Conservation (phyloP, 2,888 invertebrate species). For the Criorhina ranunculi region DNA sequence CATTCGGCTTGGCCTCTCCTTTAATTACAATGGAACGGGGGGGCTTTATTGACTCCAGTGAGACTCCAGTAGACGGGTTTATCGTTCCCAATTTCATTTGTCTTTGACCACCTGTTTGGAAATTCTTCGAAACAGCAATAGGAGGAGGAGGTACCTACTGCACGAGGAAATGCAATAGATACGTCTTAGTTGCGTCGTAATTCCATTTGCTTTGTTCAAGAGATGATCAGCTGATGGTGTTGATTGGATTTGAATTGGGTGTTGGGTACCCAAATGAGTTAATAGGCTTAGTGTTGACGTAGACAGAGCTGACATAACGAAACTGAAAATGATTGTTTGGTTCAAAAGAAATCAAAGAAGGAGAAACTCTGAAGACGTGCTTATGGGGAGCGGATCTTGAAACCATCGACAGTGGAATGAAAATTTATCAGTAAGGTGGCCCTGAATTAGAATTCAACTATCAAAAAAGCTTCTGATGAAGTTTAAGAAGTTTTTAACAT, state of each 20-base stretch:
- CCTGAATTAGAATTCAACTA: too few relatives aligned
- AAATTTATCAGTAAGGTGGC: too few relatives aligned
- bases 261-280: not conserved
- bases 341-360: too few relatives aligned
- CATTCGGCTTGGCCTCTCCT: constrained; percentile 56
- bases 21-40: constrained; percentile 41
- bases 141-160: not conserved
- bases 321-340: too few relatives aligned
- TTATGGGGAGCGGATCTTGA: too few relatives aligned
- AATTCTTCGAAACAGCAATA: constrained; percentile 7
- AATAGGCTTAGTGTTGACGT: too few relatives aligned
- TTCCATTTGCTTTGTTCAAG: not conserved
- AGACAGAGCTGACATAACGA: too few relatives aligned
- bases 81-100: not conserved
- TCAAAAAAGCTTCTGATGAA: too few relatives aligned
- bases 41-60: constrained; percentile 19
- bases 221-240: constrained; percentile 7
- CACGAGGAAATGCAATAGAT: constrained; percentile 7
- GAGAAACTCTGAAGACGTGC: too few relatives aligned
- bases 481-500: too few relatives aligned
- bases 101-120: constrained; percentile 50
- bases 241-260: constrained; percentile 38
- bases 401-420: too few relatives aligned
- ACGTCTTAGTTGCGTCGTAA: not conserved
- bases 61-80: constrained; percentile 11